These are phyloP conservation scores for Xiphophorus couchianus DNA, from an alignment of 2,113 vertebrate species.

Conservation along the genomic window DNA sequence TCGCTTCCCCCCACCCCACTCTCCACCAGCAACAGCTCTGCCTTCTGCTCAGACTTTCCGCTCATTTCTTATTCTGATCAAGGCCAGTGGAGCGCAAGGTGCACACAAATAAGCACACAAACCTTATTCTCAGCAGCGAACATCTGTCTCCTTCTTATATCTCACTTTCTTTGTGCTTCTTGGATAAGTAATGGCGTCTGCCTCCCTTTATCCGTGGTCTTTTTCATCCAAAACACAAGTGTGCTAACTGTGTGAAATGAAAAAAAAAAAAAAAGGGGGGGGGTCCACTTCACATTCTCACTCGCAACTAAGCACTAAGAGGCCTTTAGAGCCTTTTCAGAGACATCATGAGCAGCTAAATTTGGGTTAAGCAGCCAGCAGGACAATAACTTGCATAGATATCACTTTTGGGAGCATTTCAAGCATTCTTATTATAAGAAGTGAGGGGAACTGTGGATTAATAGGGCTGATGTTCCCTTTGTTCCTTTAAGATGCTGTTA, in stretches of 20 bases:
- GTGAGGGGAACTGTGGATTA: slow-evolving; percentile 22
- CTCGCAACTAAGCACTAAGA: slow-evolving; percentile 16
- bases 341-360: slow-evolving; percentile 33
- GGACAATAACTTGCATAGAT: slow-evolving; percentile 36
- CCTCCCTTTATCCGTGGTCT: slow-evolving; percentile 18
- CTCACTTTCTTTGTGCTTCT: slow-evolving; percentile 37
- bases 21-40: slow-evolving; percentile 11
- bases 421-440: slow-evolving; percentile 24
- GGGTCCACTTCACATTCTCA: slow-evolving; percentile 35
- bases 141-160: slow-evolving; percentile 52
- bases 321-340: slow-evolving; percentile 42
- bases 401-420: slow-evolving; percentile 34
- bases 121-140: slow-evolving; percentile 24
- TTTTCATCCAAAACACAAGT: slow-evolving; percentile 32
- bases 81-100: slow-evolving; percentile 33
- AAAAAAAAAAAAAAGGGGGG: neutral
- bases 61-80: slow-evolving; percentile 31
- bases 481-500: slow-evolving; percentile 16
- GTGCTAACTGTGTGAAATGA: slow-evolving; percentile 18
- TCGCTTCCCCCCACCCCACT: neutral
- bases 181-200: slow-evolving; percentile 37
- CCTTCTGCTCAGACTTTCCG: slow-evolving; percentile 26
- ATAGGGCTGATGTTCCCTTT: slow-evolving; percentile 24
- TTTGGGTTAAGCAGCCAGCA: slow-evolving; percentile 44
- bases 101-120: slow-evolving; percentile 27